Percentiles rank a stretch among this genome's conserved stretches.
Evolutionary conservation across 2,888 invertebrate species (phyloP).

Genomic region (Conomelus anceps): DNA sequence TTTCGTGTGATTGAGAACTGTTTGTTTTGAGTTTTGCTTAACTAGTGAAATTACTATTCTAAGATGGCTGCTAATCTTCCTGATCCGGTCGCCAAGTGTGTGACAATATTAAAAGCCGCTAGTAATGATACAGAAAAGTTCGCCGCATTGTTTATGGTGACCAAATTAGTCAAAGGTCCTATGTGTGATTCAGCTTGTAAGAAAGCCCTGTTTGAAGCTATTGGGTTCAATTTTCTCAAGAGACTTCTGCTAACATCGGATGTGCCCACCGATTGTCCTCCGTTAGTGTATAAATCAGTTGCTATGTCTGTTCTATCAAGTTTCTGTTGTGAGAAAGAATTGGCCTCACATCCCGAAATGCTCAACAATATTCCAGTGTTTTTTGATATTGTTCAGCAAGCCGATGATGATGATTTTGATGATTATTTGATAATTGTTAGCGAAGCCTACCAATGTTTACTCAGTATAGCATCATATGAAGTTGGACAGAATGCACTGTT

Average conservation of each 20-base stretch:
- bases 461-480: constrained; percentile 69
- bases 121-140: constrained; percentile 85
- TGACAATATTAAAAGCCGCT: constrained; percentile 68
- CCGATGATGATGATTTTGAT: constrained; percentile 77
- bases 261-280: constrained; percentile 80
- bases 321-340: constrained; percentile 73
- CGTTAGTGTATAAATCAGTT: constrained; percentile 83
- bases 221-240: constrained; percentile 79
- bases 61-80: constrained; percentile 47
- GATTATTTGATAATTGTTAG: constrained; percentile 80
- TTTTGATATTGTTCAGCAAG: constrained; percentile 73
- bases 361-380: constrained; percentile 74
- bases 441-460: constrained; percentile 77
- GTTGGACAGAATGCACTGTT: constrained; percentile 74
- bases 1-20: not conserved
- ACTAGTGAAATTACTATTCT: not conserved
- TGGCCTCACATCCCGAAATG: constrained; percentile 78
- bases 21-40: not conserved
- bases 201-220: constrained; percentile 77
- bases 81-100: constrained; percentile 78
- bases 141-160: constrained; percentile 85
- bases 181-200: constrained; percentile 68
- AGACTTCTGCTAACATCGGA: constrained; percentile 68
- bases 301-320: constrained; percentile 80
- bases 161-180: constrained; percentile 77